Evolutionary conservation across 2,113 vertebrate genomes (phyloP).

Genomic region (Neodontobutis hainanensis): DNA sequence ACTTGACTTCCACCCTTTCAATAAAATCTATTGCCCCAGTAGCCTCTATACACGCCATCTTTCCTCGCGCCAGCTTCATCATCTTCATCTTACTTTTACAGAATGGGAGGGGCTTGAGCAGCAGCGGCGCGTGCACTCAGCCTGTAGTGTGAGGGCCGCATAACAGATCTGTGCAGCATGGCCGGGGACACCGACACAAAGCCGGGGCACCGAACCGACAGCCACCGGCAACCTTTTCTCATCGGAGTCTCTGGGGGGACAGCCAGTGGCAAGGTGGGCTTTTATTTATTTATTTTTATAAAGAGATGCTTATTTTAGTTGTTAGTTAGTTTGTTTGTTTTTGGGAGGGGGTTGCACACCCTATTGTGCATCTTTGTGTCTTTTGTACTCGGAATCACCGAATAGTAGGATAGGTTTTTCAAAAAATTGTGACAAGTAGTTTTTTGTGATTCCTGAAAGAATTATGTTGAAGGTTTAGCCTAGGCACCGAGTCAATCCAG

Average conservation of each 20-base stretch:
- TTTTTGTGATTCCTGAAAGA: no score
- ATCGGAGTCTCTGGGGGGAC: conserved; percentile 93
- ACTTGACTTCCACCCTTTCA: no score
- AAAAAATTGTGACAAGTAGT: no score
- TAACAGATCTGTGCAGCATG: conserved; percentile 78
- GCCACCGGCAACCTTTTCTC: conserved; percentile 84
- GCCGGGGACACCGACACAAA: conserved; percentile 88
- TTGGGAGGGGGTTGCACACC: background rate
- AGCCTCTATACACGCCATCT: background rate
- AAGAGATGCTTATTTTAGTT: background rate
- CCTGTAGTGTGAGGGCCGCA: conserved; percentile 6
- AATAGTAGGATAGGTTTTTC: no score
- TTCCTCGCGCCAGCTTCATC: background rate
- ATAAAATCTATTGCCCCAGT: no score
- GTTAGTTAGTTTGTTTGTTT: background rate
- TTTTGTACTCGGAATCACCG: background rate
- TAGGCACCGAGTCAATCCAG: background rate
- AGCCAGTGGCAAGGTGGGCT: conserved; percentile 91
- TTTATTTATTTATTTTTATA: background rate
- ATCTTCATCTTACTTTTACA: background rate
- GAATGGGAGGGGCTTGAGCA: conserved; percentile 52
- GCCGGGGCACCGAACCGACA: conserved; percentile 78
- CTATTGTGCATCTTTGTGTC: background rate
- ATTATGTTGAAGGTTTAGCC: no score
- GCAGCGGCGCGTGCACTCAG: background rate